Conservation (phyloP, 2,888 invertebrate genomes). For the Tromatobia lineatoria region DNA sequence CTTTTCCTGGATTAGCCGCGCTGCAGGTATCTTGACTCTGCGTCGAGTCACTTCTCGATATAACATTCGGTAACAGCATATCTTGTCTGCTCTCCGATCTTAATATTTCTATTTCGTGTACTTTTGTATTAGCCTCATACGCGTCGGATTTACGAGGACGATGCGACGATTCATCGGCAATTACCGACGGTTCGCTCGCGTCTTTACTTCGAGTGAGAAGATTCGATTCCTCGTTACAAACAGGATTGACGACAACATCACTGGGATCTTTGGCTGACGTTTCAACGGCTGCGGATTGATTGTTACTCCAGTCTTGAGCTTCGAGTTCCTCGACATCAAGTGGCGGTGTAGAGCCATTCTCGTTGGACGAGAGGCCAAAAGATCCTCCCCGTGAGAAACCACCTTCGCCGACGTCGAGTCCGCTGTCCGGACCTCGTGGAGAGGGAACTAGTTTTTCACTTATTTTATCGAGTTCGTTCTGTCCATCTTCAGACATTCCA, state of each 20-base stretch:
- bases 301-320: slow-evolving; percentile 41
- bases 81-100: slow-evolving; percentile 73
- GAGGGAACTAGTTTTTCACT: slow-evolving; percentile 70
- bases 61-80: slow-evolving; percentile 67
- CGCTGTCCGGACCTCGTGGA: slow-evolving; percentile 67
- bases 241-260: slow-evolving; percentile 2
- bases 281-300: neutral
- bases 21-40: slow-evolving; percentile 75
- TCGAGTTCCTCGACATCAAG: slow-evolving; percentile 56
- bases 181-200: neutral
- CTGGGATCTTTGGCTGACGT: slow-evolving; percentile 13
- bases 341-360: slow-evolving; percentile 62
- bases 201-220: neutral
- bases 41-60: slow-evolving; percentile 76
- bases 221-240: neutral
- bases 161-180: neutral
- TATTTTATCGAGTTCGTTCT: slow-evolving; percentile 74
- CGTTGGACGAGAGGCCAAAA: slow-evolving; percentile 67
- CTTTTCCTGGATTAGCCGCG: slow-evolving; percentile 71
- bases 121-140: slow-evolving; percentile 36
- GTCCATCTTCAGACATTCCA: slow-evolving; percentile 77
- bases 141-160: neutral
- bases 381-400: slow-evolving; percentile 66
- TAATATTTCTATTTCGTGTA: slow-evolving; percentile 70
- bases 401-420: slow-evolving; percentile 70